Evolutionary conservation across 2,888 invertebrate species (phyloP).

Genomic region (Drosophila monieri): DNA sequence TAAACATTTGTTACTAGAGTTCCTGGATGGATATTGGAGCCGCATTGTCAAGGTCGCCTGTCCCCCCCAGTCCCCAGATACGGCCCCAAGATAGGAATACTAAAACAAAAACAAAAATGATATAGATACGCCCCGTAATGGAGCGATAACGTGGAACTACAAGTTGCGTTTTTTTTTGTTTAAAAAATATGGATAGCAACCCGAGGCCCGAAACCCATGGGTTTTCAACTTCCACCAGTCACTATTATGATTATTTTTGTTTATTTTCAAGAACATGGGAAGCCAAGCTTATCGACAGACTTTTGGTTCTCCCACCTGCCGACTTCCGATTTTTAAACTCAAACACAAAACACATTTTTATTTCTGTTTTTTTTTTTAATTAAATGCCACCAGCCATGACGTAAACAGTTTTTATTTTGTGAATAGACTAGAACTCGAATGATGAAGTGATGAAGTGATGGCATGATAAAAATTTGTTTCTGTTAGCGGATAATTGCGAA

Average conservation of each 20-base stretch:
- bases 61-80: no score
- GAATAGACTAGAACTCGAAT: no score
- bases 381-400: conserved; percentile 13
- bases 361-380: not conserved
- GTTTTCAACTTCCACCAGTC: not conserved
- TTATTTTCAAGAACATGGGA: not conserved
- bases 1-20: not conserved
- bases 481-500: not conserved
- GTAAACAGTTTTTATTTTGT: not conserved
- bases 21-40: not conserved
- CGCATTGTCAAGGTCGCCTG: not conserved
- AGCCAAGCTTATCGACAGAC: not conserved
- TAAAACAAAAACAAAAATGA: not conserved
- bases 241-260: not conserved
- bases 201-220: not conserved
- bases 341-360: conserved; percentile 2
- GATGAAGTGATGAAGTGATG: not conserved
- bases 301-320: not conserved
- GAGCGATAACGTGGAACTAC: not conserved
- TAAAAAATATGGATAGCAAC: not conserved
- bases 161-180: not conserved
- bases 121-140: not conserved
- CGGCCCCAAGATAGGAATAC: not conserved
- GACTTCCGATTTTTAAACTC: not conserved
- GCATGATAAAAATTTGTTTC: conserved; percentile 1